These are phyloP conservation scores for Syngnathus acus DNA, from an alignment of 2,797 vertebrate species.

Conservation along the genomic window DNA sequence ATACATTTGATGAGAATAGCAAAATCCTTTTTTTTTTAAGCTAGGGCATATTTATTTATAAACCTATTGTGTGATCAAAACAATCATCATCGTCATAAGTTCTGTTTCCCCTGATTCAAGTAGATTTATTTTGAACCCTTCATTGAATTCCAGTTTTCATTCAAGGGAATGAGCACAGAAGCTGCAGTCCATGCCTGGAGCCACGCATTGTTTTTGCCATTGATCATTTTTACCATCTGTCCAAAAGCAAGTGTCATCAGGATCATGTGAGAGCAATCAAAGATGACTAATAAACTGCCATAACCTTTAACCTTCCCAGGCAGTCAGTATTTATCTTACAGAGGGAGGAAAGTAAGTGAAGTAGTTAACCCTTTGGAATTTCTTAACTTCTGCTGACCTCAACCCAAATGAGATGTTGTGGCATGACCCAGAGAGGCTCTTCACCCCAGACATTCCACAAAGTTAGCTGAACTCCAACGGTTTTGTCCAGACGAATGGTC, in stretches of 20 bases:
- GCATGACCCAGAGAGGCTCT: too few relatives aligned
- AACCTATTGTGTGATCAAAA: background rate
- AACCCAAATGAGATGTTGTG: too few relatives aligned
- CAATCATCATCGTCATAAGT: background rate
- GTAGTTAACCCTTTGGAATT: too few relatives aligned
- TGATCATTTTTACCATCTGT: slow-evolving; percentile 3
- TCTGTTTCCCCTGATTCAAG: too few relatives aligned
- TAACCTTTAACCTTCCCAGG: too few relatives aligned
- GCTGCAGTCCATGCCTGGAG: background rate
- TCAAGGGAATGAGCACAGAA: slow-evolving; percentile 4
- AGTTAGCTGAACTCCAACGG: too few relatives aligned
- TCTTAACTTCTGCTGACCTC: too few relatives aligned
- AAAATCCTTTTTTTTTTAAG: background rate
- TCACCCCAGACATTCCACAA: too few relatives aligned
- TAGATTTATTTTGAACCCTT: background rate
- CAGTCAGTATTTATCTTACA: too few relatives aligned
- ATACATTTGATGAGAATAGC: background rate
- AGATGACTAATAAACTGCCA: background rate
- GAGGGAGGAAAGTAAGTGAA: too few relatives aligned
- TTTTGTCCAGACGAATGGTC: too few relatives aligned
- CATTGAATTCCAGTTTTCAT: background rate
- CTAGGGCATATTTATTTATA: background rate
- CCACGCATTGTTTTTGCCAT: background rate
- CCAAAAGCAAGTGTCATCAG: background rate
- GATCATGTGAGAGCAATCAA: background rate